Percentiles rank a stretch among this genome's conserved stretches.
These are phyloP conservation scores for Sorex maritimensis DNA, from an alignment of 2,797 vertebrate species.

Conservation along the genomic window DNA sequence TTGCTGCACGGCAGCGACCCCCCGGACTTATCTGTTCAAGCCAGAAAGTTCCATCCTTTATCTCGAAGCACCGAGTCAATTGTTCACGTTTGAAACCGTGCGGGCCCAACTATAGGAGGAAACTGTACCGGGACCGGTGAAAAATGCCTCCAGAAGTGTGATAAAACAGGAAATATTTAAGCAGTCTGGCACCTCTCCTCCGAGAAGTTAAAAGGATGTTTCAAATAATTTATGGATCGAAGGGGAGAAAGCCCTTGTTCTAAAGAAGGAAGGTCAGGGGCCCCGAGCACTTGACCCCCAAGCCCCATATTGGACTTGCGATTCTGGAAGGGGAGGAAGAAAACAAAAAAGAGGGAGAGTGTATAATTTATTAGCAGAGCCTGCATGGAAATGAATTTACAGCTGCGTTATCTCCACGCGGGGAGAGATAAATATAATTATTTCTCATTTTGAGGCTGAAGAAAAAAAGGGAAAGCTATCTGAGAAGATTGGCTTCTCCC, in stretches of 20 bases:
- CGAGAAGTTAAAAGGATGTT: constrained; percentile 85
- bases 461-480: constrained; percentile 82
- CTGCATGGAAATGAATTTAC: constrained; percentile 88
- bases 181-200: constrained; percentile 83
- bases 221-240: constrained; percentile 84
- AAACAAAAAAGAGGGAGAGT: neutral
- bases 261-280: constrained; percentile 81
- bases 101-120: constrained; percentile 87
- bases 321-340: constrained; percentile 75
- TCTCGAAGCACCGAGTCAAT: constrained; percentile 83
- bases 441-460: constrained; percentile 88
- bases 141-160: constrained; percentile 81
- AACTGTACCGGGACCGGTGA: constrained; percentile 81
- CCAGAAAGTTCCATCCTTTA: constrained; percentile 87
- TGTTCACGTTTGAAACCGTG: constrained; percentile 88
- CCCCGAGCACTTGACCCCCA: constrained; percentile 80
- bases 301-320: constrained; percentile 84
- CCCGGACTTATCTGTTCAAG: constrained; percentile 89
- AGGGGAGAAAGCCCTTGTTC: constrained; percentile 81
- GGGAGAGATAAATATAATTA: constrained; percentile 89
- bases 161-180: constrained; percentile 86
- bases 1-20: constrained; percentile 93
- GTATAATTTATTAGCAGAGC: constrained; percentile 86
- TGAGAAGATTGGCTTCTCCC: constrained; percentile 86
- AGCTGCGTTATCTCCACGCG: constrained; percentile 85